Percentiles rank a stretch among this genome's conserved stretches.
These are phyloP conservation scores for Montipora cactus DNA, from an alignment of 64 coral and sea anemone genomes.

Conservation along the genomic window DNA sequence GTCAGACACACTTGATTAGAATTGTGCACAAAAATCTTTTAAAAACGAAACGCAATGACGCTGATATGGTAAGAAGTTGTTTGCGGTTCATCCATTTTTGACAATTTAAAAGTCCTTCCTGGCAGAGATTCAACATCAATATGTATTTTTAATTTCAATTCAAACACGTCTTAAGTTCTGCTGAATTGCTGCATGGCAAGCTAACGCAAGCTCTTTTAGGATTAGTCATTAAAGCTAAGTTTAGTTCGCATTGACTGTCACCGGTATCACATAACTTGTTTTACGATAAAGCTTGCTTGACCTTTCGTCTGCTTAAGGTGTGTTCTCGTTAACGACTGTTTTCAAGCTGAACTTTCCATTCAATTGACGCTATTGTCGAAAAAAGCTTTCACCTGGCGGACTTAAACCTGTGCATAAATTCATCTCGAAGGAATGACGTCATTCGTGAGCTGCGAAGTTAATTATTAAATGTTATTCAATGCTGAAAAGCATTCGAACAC, in stretches of 20 bases:
- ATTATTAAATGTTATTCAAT: slow-evolving; percentile 87
- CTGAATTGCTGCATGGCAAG: not conserved
- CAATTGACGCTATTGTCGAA: not conserved
- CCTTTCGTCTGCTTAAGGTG: not conserved
- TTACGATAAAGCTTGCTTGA: not conserved
- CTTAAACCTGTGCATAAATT: slow-evolving; percentile 32
- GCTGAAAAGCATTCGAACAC: slow-evolving; percentile 45
- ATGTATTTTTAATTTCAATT: slow-evolving; percentile 10
- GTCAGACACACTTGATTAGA: not conserved
- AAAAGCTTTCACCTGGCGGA: not conserved
- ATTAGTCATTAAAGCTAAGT: not conserved
- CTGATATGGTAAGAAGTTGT: slow-evolving; percentile 17
- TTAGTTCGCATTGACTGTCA: not conserved
- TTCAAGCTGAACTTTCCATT: not conserved
- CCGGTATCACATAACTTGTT: not conserved
- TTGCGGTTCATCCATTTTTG: slow-evolving; percentile 25
- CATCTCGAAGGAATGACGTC: slow-evolving; percentile 76
- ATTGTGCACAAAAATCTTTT: not conserved
- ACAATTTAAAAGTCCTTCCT: not conserved
- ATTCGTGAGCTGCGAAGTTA: slow-evolving; percentile 65
- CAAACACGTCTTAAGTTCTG: not conserved
- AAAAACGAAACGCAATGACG: not conserved
- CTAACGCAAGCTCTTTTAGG: not conserved
- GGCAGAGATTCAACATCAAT: not conserved
- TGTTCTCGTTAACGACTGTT: not conserved